phyloP scores from a whole-genome alignment of 2,113 vertebrate genomes.

The Phyllostomus hastatus region DNA sequence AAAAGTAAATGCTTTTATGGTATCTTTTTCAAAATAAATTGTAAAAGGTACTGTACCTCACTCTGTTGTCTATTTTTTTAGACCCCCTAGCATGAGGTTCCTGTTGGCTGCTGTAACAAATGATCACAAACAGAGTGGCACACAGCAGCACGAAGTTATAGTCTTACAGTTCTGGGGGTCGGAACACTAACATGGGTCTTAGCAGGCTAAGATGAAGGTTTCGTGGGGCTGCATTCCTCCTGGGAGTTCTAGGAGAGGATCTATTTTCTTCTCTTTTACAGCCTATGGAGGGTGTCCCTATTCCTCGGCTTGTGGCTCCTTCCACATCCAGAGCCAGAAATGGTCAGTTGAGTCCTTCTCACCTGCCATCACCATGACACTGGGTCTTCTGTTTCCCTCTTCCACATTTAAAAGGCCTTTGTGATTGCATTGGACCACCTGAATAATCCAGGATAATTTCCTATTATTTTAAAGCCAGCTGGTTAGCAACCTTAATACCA shows the following conservation, averaged over 20 bases:
- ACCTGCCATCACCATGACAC: accelerated
- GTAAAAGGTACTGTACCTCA: neutral
- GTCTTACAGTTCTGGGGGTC: neutral
- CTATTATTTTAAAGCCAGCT: neutral
- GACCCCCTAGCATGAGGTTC: neutral
- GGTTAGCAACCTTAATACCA: neutral
- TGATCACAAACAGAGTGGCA: neutral
- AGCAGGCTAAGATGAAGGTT: neutral
- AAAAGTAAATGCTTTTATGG: neutral
- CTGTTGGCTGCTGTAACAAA: neutral
- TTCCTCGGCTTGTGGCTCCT: neutral
- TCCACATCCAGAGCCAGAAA: neutral
- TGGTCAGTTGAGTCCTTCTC: neutral
- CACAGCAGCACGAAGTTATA: neutral
- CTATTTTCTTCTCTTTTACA: neutral
- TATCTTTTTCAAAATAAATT: neutral
- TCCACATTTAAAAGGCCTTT: neutral
- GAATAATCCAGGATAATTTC: neutral
- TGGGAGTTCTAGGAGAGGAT: neutral
- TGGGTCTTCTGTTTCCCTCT: neutral
- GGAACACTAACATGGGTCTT: neutral
- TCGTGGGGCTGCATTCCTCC: neutral
- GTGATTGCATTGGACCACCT: too few species aligned
- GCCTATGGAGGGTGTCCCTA: neutral
- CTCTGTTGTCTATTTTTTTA: neutral